These are phyloP conservation scores for Diaphora mendica DNA, from an alignment of 2,888 invertebrate species.

Conservation along the genomic window DNA sequence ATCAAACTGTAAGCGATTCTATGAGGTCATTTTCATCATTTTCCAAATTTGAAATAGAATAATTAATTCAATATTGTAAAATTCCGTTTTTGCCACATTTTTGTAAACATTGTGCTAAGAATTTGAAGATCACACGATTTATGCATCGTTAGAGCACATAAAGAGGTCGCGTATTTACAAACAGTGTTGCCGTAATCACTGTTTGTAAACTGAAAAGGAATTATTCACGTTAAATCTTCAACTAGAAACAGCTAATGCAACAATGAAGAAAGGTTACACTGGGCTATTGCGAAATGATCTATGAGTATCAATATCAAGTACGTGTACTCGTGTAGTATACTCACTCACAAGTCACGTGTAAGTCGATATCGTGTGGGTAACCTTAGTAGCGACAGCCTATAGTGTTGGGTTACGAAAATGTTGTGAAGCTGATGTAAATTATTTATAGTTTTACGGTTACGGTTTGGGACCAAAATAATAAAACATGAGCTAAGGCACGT, in stretches of 20 bases:
- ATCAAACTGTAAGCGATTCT: too few species aligned
- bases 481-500: background rate
- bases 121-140: background rate
- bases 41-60: background rate
- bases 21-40: too few species aligned
- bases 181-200: background rate
- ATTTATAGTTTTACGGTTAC: conserved; percentile 1
- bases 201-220: conserved; percentile 1
- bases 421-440: conserved; percentile 11
- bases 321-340: conserved; percentile 28
- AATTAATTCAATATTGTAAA: background rate
- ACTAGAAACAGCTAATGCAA: conserved; percentile 27
- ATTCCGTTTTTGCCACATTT: background rate
- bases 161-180: background rate
- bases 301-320: conserved; percentile 42
- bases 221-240: conserved; percentile 20
- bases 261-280: conserved; percentile 48
- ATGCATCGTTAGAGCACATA: background rate
- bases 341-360: conserved; percentile 46
- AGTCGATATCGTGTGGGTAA: conserved; percentile 34
- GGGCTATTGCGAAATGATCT: conserved; percentile 41
- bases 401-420: conserved; percentile 17
- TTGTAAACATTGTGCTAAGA: background rate
- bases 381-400: conserved; percentile 3
- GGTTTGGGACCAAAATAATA: background rate